These are phyloP conservation scores for Lasioglossum zephyrum DNA, from an alignment of 2,888 invertebrate genomes.

Conservation along the genomic window DNA sequence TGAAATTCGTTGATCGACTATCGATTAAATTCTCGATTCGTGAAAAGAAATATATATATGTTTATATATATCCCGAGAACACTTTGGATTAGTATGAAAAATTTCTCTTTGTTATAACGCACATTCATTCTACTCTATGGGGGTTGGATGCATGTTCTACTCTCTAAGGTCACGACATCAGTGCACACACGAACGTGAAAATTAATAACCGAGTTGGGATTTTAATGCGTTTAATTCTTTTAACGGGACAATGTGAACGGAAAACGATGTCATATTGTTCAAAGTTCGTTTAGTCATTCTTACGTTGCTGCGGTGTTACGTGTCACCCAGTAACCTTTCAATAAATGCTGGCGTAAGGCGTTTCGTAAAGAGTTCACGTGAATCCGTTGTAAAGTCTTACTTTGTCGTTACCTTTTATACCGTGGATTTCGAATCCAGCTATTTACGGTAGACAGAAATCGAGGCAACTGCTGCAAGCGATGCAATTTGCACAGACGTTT, in stretches of 20 bases:
- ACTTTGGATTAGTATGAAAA: slow-evolving; percentile 64
- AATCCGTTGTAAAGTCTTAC: slow-evolving; percentile 40
- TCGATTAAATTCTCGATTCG: background rate
- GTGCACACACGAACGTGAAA: slow-evolving; percentile 44
- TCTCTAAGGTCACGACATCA: slow-evolving; percentile 40
- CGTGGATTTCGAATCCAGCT: slow-evolving; percentile 43
- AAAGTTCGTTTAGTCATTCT: background rate
- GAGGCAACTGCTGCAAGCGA: slow-evolving; percentile 60
- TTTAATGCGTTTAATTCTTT: slow-evolving; percentile 16
- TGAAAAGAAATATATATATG: background rate
- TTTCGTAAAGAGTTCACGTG: slow-evolving; percentile 41
- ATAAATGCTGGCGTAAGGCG: slow-evolving; percentile 33
- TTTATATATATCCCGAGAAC: background rate
- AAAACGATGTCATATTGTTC: background rate
- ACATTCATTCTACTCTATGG: slow-evolving; percentile 62
- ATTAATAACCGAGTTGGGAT: slow-evolving; percentile 37
- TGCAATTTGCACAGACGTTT: slow-evolving; percentile 41
- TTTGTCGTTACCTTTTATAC: slow-evolving; percentile 46
- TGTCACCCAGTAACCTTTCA: background rate
- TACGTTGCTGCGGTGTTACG: background rate
- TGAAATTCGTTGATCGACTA: background rate
- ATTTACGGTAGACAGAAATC: slow-evolving; percentile 40
- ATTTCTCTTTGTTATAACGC: slow-evolving; percentile 55
- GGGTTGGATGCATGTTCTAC: slow-evolving; percentile 49
- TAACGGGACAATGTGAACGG: slow-evolving; percentile 6